Conservation (phyloP, 2,888 invertebrate genomes). For the Hypercompe scribonia region DNA sequence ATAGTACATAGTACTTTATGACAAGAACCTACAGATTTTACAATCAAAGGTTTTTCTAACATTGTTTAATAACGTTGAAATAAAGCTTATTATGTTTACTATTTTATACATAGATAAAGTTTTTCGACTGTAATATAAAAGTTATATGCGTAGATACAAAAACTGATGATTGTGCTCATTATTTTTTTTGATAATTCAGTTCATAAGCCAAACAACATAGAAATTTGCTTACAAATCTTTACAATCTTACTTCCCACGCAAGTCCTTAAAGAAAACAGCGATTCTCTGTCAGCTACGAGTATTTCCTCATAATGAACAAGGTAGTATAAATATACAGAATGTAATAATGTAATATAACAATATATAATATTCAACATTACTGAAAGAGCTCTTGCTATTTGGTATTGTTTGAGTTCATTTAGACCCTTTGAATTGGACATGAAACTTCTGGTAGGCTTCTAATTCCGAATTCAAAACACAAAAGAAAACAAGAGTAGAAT, state of each 20-base stretch:
- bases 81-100: not conserved
- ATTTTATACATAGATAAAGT: too few relatives aligned
- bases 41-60: not conserved
- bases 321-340: constrained; percentile 3
- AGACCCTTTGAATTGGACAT: constrained; percentile 11
- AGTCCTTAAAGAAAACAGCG: constrained; percentile 21
- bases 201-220: not conserved
- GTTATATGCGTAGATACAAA: not conserved
- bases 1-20: too few relatives aligned
- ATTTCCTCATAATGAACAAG: constrained; percentile 12
- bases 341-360: not conserved
- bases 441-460: not conserved
- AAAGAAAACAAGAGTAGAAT: constrained; percentile 11
- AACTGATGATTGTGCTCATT: not conserved
- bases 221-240: not conserved
- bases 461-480: constrained; percentile 12
- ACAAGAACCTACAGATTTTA: too few relatives aligned
- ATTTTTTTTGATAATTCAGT: not conserved
- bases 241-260: constrained; percentile 34
- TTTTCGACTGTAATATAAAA: not conserved
- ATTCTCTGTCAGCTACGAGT: constrained; percentile 27
- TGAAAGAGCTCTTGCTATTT: constrained; percentile 7
- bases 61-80: not conserved
- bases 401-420: constrained; percentile 11
- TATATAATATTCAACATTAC: constrained; percentile 1